Percentiles rank a stretch among this genome's conserved stretches.
Evolutionary conservation across 2,888 invertebrate genomes (phyloP).

Genomic region (Nomada ferruginata): DNA sequence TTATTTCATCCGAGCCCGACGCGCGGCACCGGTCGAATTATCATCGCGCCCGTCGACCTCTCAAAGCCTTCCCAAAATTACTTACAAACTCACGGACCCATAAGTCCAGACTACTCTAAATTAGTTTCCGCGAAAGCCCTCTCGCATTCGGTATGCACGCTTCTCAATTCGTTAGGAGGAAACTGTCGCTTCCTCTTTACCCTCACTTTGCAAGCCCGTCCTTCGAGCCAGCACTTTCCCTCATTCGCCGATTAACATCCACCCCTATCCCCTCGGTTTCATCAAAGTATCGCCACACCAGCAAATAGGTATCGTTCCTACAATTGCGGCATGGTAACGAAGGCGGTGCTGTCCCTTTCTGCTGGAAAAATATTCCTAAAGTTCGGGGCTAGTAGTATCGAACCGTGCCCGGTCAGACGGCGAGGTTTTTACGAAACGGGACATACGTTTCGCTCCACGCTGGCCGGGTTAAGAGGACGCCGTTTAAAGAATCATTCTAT

Average conservation of each 20-base stretch:
- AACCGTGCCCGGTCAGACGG: conserved; percentile 25
- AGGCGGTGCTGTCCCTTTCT: conserved; percentile 30
- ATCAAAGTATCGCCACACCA: not conserved
- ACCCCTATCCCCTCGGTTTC: not conserved
- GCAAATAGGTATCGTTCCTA: conserved; percentile 25
- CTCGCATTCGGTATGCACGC: conserved; percentile 51
- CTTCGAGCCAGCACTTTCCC: not conserved
- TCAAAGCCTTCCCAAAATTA: conserved; percentile 65
- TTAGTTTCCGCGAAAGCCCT: conserved; percentile 60
- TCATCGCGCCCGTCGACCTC: conserved; percentile 22
- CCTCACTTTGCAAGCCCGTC: not conserved
- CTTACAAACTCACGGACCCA: conserved; percentile 58
- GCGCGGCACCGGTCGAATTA: conserved; percentile 35
- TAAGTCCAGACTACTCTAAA: conserved; percentile 59
- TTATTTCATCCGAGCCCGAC: conserved; percentile 29
- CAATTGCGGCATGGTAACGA: conserved; percentile 43
- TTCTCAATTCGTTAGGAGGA: conserved; percentile 59
- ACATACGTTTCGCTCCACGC: not conserved
- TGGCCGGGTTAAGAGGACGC: conserved; percentile 44
- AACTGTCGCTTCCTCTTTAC: conserved; percentile 15
- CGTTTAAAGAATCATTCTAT: conserved; percentile 35
- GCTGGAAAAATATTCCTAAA: conserved; percentile 40
- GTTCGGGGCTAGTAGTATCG: conserved; percentile 18
- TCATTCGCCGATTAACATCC: not conserved
- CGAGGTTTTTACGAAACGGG: not conserved